Evolutionary conservation across 2,888 invertebrate genomes (phyloP), one percentile per base, ranked within the genome.

Genomic region (Apoda limacodes): DNA sequence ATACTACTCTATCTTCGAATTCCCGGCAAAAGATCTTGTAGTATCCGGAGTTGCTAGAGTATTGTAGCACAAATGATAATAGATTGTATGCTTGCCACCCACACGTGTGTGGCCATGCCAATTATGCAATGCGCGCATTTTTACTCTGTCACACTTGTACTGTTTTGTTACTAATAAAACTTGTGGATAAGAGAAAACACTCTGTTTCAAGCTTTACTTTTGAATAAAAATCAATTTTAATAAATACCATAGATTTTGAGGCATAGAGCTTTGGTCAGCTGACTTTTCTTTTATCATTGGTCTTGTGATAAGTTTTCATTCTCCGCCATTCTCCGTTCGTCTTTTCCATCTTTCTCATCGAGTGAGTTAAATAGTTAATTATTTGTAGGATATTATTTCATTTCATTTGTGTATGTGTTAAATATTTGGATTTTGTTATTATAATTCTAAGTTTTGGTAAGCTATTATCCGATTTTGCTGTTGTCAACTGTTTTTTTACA

Each of bases 231-330:
- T 14, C 21, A 27, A 30, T 30, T 20, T n/a, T n/a, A n/a, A n/a
- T n/a, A n/a, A n/a, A n/a, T n/a, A 35, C 42, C 57, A 70, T 61
- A 71, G 66, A 72, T 60, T 55, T 56, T 12, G 39, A 55, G 43
- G 46, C 70, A 71, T 71, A 74, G 70, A 75, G 59, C n/a, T 50
- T 42, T 59, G 65, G 78, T 80, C 81, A 81, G 80, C 81, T 81
- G 81, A 82, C 81, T 72, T 57, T 50, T 70, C 48, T 75, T 78
- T 75, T 76, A 82, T 80, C 80, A 71, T 68, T 67, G 75, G 78
- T 81, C 81, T 80, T 81, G 81, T 82, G 80, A 81, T 80, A 80
- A 69, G 72, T 78, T 70, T 69, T 68, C 57, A 55, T 62, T 50
- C 68, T 76, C 80, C 80, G 80, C 81, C 80, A 80, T 81, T 78